phyloP scores from a whole-genome alignment of 2,797 vertebrate species.

The Nasua narica region DNA sequence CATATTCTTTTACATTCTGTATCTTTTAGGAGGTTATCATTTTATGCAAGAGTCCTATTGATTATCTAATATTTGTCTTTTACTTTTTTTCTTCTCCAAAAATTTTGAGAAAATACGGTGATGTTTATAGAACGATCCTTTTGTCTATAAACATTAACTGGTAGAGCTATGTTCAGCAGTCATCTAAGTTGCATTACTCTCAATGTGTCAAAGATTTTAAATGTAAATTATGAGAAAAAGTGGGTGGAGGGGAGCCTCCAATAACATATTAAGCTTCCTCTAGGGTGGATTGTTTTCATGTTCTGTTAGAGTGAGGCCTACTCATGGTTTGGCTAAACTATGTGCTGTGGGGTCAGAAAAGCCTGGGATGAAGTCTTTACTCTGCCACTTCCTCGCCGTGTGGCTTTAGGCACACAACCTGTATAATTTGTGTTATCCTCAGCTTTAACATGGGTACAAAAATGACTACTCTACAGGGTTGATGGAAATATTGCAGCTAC shows the following conservation, averaged over 20 bases:
- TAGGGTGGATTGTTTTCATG: conserved; percentile 24
- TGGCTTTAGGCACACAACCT: conserved; percentile 53
- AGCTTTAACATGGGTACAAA: conserved; percentile 47
- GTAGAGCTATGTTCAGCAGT: neutral
- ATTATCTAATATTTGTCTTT: neutral
- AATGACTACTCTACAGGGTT: conserved; percentile 28
- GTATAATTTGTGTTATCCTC: conserved; percentile 60
- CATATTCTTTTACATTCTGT: neutral
- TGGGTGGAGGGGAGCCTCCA: neutral
- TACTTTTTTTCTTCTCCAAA: neutral
- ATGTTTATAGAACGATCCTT: conserved; percentile 19
- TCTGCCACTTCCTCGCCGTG: conserved; percentile 34
- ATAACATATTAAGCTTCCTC: conserved; percentile 50
- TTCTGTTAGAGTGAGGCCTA: conserved; percentile 50
- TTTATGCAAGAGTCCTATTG: neutral
- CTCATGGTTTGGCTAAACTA: conserved; percentile 55
- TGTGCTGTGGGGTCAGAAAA: conserved; percentile 24
- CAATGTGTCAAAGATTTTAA: conserved; percentile 51
- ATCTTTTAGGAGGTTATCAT: neutral
- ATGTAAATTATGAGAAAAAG: conserved; percentile 44
- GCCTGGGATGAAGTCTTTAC: conserved; percentile 54
- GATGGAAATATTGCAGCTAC: neutral
- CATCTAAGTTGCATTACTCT: conserved; percentile 41
- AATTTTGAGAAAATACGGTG: conserved; percentile 3
- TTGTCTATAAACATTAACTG: neutral